Base-by-base conservation (phyloP, 2,888 invertebrate species). In the Trachelus troglodyta region DNA sequence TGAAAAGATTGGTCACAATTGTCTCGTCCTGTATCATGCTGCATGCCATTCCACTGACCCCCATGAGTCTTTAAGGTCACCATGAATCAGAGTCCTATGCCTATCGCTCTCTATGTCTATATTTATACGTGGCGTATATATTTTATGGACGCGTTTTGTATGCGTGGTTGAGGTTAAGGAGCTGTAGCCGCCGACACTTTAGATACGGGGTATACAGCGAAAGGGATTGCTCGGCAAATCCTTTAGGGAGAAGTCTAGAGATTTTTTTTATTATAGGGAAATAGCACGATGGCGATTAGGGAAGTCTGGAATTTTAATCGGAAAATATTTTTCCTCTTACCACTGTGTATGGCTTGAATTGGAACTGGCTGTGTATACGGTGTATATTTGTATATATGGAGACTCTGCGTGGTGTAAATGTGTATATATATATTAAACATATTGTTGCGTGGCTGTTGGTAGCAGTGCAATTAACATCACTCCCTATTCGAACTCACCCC, bases 1-100 rank as follows among this genome's bases (percentile, higher is more conserved):
- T 88, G 84, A 87, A 88, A 88, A 88, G 87, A 88, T 88, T 88
- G 87, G 85, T 84, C 87, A 83, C 88, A 88, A 88, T 88, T 88
- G 88, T 88, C 87, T 87, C 88, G 88, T 88, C 88, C 88, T 88
- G 88, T 88, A 85, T 85, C 84, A 84, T 82, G 79, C 81, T 79
- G 71, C 78, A 80, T 79, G 77, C 79, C 81, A 82, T 83, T 84
- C 82, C 80, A 82, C 80, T 80, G 85, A 79, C 83, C 84, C 82
- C 81, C 34, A 15, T 34, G 31, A 71, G 56, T 31, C 33, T 71
- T 30, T 71, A 71, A 71, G 71, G 71, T 71, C 71, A 71, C 71
- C 33, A 33, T 34, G 71, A 15, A 71, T 56, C 56, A 56, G 56
- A 23, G 56, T 23, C 56, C 56, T 23, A 56, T 56, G 56, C 56